Base-by-base conservation (phyloP, 1,140 invertebrate species). In the Ladona fulva region DNA sequence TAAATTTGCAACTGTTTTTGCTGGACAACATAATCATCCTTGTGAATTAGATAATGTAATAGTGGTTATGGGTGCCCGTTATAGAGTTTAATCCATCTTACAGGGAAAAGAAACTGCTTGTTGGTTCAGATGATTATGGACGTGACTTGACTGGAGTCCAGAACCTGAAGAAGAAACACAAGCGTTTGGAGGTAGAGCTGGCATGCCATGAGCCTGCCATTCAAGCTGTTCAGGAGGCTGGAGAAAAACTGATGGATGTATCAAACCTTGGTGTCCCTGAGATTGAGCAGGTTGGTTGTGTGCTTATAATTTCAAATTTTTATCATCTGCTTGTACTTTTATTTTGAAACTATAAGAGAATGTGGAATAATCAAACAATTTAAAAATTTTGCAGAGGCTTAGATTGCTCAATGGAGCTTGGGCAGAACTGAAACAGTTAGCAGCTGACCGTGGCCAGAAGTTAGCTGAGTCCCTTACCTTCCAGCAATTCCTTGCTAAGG, bases 91-190 rank as follows among this genome's bases (percentile, higher is more conserved):
- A 74, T 22, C 74, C 75, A 79, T 79, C 81, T 80, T 82, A 24
- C 76, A 93, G 91, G 84, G 98, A 99, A 83, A 99, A 99, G 89
- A 99, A 99, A 85, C 86, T 99, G 16, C 87, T 99, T 8, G 97
- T 99, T 0, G 94, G 95, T 8, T 98, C 96, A 3, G 97, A 99
- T 84, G 98, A 99, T 84, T 99, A 98, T 85, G 98, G 98, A 0
- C 92, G 97, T 78, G 98, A 99, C 85, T 87, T 99, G 81, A 99
- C 97, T 14, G 97, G 97, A 22, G 97, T 99, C 0, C 97, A 99
- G 85, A 99, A 99, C 84, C 86, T 99, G 59, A 94, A 97, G 81
- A 99, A 99, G 87, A 99, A 99, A 85, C 98, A 99, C 86, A 98
- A 99, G 80, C 87, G 92, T 82, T 89, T 92, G 0, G 98, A 99